Conservation (phyloP, 2,888 invertebrate genomes). For the Hemicrepidius hirtus region DNA sequence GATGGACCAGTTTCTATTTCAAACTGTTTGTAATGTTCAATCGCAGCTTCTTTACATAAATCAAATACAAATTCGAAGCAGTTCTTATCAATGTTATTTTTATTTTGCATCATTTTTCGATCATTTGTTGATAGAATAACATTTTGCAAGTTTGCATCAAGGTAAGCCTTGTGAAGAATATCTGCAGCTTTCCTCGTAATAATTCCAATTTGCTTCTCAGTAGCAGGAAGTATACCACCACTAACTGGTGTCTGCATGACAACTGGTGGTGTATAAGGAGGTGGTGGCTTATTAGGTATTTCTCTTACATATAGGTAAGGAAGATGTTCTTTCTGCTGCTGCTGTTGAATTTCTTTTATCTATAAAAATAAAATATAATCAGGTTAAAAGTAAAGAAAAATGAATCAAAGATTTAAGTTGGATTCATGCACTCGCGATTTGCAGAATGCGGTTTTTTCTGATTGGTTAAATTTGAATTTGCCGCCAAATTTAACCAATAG, state of each 20-base stretch:
- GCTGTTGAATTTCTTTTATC: slow-evolving; percentile 78
- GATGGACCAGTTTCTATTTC: slow-evolving; percentile 71
- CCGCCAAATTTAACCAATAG: too few relatives aligned
- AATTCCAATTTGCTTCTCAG: slow-evolving; percentile 71
- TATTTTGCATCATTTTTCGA: slow-evolving; percentile 51
- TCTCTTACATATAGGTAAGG: slow-evolving; percentile 77
- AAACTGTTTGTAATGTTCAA: slow-evolving; percentile 72
- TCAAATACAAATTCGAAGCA: slow-evolving; percentile 78
- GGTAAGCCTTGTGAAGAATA: slow-evolving; percentile 71
- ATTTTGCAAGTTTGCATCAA: slow-evolving; percentile 63
- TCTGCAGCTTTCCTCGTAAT: slow-evolving; percentile 72
- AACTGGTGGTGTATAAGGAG: slow-evolving; percentile 82
- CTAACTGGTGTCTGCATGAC: slow-evolving; percentile 64
- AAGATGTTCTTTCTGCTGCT: slow-evolving; percentile 73
- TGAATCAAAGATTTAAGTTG: too few relatives aligned
- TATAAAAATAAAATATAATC: slow-evolving; percentile 2
- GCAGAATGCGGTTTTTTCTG: too few relatives aligned
- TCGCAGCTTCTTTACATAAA: slow-evolving; percentile 77
- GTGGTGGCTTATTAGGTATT: slow-evolving; percentile 85
- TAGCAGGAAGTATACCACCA: slow-evolving; percentile 58
- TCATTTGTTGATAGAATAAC: slow-evolving; percentile 65
- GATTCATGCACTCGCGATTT: too few relatives aligned
- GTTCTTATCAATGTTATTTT: slow-evolving; percentile 69
- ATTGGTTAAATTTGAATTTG: too few relatives aligned
- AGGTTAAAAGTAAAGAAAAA: too few relatives aligned